Conservation (phyloP, 1,140 invertebrate species). For the Drosophila burlai region DNA sequence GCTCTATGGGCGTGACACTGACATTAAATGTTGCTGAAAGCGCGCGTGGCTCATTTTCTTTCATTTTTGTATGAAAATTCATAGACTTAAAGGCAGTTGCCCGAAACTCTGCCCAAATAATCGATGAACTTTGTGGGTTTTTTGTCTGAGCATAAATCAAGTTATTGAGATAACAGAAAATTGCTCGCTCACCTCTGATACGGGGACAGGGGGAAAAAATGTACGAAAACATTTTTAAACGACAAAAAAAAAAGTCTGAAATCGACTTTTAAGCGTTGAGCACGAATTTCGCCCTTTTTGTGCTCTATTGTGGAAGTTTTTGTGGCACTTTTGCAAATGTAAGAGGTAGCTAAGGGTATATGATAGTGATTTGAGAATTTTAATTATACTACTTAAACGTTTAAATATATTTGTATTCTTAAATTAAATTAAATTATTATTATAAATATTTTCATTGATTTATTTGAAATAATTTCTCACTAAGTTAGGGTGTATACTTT, state of each 20-base stretch:
- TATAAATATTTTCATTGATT: not conserved
- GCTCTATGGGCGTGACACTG: constrained; percentile 57
- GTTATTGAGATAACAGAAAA: constrained; percentile 66
- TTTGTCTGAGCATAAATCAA: constrained; percentile 66
- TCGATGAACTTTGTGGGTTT: constrained; percentile 40
- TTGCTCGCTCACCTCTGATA: constrained; percentile 53
- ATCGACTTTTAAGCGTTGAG: constrained; percentile 45
- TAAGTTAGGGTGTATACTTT: not conserved
- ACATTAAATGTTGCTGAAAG: constrained; percentile 73
- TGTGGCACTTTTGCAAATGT: not conserved
- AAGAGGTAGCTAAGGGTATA: constrained; percentile 5
- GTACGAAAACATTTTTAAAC: constrained; percentile 13
- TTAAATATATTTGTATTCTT: too few species aligned
- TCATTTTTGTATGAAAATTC: constrained; percentile 50
- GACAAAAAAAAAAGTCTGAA: constrained; percentile 12
- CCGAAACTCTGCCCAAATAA: constrained; percentile 11
- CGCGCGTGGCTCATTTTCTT: constrained; percentile 62
- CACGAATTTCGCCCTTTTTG: constrained; percentile 17
- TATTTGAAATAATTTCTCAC: not conserved
- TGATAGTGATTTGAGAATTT: not conserved
- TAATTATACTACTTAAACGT: not conserved
- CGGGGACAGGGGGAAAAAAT: constrained; percentile 18
- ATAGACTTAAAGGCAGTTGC: constrained; percentile 44
- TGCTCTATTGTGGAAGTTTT: constrained; percentile 4
- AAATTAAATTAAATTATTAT: too few species aligned